Evolutionary conservation across 2,888 invertebrate species (phyloP).

Genomic region (Melinaea marsaeus): DNA sequence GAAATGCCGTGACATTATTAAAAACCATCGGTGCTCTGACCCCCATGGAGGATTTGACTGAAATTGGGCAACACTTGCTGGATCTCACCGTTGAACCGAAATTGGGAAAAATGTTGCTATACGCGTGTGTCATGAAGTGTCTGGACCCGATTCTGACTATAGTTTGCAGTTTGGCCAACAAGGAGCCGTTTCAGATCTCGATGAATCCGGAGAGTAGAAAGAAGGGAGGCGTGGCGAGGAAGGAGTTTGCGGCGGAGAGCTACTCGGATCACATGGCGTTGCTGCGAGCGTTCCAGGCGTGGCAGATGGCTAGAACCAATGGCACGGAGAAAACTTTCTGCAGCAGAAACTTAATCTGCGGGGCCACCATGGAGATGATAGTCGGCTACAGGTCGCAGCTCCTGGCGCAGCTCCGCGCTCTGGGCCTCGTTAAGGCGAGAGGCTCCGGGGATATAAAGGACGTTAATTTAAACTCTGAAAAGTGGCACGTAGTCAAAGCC

Average conservation of each 20-base stretch:
- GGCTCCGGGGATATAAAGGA: constrained; percentile 84
- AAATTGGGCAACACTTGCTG: constrained; percentile 91
- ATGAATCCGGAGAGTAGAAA: constrained; percentile 82
- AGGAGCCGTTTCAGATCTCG: constrained; percentile 89
- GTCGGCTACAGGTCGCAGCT: constrained; percentile 90
- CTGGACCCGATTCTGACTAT: constrained; percentile 95
- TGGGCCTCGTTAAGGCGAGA: constrained; percentile 83
- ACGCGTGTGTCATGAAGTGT: constrained; percentile 93
- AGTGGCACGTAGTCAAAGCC: constrained; percentile 94
- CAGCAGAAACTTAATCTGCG: constrained; percentile 85
- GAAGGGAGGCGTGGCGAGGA: constrained; percentile 79
- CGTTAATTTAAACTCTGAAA: constrained; percentile 89
- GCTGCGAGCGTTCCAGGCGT: constrained; percentile 86
- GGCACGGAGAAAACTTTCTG: constrained; percentile 85
- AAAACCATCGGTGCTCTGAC: constrained; percentile 92
- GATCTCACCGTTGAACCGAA: constrained; percentile 95
- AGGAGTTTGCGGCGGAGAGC: constrained; percentile 84
- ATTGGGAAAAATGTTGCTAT: constrained; percentile 93
- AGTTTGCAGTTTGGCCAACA: constrained; percentile 87
- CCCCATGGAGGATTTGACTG: constrained; percentile 90
- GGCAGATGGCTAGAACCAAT: constrained; percentile 79
- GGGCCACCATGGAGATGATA: constrained; percentile 93
- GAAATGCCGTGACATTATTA: constrained; percentile 82
- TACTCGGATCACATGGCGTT: constrained; percentile 94
- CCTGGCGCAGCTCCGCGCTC: constrained; percentile 86